These are phyloP conservation scores for Theonella swinhoei DNA, from an alignment of 37 sponge, comb jelly and placozoan genomes.

Conservation along the genomic window DNA sequence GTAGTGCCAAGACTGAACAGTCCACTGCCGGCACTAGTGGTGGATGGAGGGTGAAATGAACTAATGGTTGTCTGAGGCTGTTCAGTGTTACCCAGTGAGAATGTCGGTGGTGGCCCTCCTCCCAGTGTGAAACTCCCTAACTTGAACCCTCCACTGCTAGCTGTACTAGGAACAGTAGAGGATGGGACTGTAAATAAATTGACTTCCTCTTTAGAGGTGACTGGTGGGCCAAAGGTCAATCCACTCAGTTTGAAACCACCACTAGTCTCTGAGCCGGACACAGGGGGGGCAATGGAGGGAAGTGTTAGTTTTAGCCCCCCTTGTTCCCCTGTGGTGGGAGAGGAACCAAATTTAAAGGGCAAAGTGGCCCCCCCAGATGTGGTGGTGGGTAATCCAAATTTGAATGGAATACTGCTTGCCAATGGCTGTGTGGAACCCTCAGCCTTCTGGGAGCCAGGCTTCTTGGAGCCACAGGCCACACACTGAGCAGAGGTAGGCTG, in stretches of 20 bases:
- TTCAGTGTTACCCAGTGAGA: neutral
- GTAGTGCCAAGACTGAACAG: neutral
- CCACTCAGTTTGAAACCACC: neutral
- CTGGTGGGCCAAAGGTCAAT: neutral
- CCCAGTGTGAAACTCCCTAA: neutral
- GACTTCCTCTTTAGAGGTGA: neutral
- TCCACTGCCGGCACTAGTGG: neutral
- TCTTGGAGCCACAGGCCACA: slow-evolving; percentile 39
- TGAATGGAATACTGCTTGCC: neutral
- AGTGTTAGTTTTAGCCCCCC: too few relatives aligned
- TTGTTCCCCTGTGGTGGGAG: too few relatives aligned
- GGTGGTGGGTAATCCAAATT: neutral
- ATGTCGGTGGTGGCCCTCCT: neutral
- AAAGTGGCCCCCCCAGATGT: neutral
- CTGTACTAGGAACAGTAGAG: neutral
- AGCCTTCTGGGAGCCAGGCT: neutral
- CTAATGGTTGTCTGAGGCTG: neutral
- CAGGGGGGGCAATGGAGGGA: neutral
- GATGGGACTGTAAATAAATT: neutral
- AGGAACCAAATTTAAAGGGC: neutral
- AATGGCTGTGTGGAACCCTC: neutral
- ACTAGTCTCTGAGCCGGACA: neutral
- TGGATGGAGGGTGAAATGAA: too few relatives aligned
- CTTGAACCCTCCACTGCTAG: neutral
- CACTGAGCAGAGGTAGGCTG: slow-evolving; percentile 8